These are phyloP conservation scores for Venturia canescens DNA, from an alignment of 1,140 invertebrate species.

Conservation along the genomic window DNA sequence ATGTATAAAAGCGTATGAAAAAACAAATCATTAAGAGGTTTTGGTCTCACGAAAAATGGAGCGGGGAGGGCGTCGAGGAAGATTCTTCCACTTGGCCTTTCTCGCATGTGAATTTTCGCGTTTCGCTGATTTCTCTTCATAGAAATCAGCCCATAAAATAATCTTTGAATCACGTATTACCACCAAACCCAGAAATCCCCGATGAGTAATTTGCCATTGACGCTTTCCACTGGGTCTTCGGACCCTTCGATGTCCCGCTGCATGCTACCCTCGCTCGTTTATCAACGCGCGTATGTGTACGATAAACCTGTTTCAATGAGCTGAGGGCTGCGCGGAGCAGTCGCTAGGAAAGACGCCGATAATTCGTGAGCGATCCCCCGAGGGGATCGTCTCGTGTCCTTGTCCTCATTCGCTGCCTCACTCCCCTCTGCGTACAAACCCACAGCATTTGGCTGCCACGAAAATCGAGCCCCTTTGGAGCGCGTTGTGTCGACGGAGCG, in stretches of 20 bases:
- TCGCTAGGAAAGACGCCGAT: neutral
- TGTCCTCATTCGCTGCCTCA: neutral
- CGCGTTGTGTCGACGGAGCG: neutral
- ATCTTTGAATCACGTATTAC: neutral
- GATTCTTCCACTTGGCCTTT: neutral
- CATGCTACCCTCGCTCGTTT: neutral
- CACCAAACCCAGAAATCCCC: neutral
- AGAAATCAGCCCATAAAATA: neutral
- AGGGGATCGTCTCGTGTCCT: neutral
- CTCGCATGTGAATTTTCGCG: neutral
- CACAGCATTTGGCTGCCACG: neutral
- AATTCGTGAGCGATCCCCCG: neutral
- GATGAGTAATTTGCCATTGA: constrained; percentile 12
- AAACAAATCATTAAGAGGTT: constrained; percentile 6
- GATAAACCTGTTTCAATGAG: constrained; percentile 17
- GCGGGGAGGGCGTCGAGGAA: neutral
- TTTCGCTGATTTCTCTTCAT: neutral
- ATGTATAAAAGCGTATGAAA: constrained; percentile 1
- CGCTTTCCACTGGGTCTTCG: neutral
- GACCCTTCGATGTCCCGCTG: neutral
- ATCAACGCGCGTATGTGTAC: neutral
- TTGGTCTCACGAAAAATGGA: neutral
- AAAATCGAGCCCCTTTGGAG: neutral
- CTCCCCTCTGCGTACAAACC: neutral
- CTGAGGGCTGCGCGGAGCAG: neutral